These are phyloP conservation scores for Collichthys lucidus DNA, from an alignment of 2,113 vertebrate genomes.

Conservation along the genomic window DNA sequence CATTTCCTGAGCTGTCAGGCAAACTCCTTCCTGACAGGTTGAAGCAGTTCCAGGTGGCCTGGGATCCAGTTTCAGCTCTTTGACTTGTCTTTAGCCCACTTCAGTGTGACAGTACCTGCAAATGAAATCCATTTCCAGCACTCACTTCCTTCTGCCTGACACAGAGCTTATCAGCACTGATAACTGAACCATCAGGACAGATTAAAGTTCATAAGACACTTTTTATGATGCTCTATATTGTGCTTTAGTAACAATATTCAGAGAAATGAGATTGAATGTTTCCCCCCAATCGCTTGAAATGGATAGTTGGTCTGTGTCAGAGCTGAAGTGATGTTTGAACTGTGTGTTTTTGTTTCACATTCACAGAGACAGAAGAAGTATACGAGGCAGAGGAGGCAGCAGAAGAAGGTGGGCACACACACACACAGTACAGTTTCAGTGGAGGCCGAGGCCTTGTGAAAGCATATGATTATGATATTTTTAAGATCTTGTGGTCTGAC, in stretches of 20 bases:
- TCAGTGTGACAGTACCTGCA: too few relatives aligned
- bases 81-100: background rate
- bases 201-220: background rate
- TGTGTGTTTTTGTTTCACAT: background rate
- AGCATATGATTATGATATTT: background rate
- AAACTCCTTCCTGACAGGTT: too few relatives aligned
- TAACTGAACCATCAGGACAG: slow-evolving; percentile 12
- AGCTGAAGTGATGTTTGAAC: background rate
- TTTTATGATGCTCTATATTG: background rate
- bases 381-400: slow-evolving; percentile 28
- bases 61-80: background rate
- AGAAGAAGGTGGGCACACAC: slow-evolving; percentile 44
- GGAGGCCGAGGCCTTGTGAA: background rate
- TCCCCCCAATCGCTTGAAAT: background rate
- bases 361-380: slow-evolving; percentile 11
- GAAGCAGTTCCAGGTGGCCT: too few relatives aligned
- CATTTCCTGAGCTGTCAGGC: too few relatives aligned
- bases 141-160: background rate
- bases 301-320: too few relatives aligned
- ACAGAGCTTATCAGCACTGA: background rate
- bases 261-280: background rate
- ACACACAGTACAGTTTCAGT: background rate
- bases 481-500: background rate
- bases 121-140: background rate
- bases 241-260: background rate